Conservation (phyloP, 1,140 invertebrate species). For the Scylla paramamosain region DNA sequence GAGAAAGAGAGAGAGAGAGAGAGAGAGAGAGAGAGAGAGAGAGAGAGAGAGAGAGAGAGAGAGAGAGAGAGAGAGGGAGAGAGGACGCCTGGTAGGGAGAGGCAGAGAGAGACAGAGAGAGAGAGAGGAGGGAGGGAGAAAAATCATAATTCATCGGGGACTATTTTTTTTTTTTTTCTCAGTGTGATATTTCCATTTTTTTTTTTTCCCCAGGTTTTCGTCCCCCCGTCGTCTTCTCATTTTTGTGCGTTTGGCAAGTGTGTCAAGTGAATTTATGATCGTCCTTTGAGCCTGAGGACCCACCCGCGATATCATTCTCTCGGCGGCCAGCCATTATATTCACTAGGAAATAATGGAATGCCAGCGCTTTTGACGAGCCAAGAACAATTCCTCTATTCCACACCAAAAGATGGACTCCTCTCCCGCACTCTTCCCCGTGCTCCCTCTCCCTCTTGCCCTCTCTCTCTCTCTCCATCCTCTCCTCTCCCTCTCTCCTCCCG, state of each 20-base stretch:
- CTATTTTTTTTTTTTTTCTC: not conserved
- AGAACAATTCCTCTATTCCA: not conserved
- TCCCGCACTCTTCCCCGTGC: not conserved
- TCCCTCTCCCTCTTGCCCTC: not conserved
- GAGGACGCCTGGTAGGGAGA: not conserved
- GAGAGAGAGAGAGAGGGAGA: not conserved
- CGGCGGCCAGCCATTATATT: not conserved
- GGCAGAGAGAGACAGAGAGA: not conserved
- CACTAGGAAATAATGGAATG: slow-evolving; percentile 12
- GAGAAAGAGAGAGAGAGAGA: slow-evolving; percentile 24
- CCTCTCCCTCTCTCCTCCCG: not conserved
- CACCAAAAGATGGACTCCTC: not conserved
- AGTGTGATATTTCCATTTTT: not conserved
- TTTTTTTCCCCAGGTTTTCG: not conserved
- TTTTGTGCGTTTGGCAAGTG: not conserved
- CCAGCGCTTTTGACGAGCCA: not conserved
- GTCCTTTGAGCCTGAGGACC: not conserved
- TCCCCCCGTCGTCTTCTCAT: not conserved
- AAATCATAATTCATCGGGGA: not conserved
- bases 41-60: not conserved
- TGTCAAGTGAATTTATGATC: slow-evolving; percentile 14
- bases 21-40: not conserved
- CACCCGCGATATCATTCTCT: not conserved
- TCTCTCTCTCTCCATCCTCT: not conserved
- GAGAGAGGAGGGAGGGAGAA: slow-evolving; percentile 6